phyloP scores from a whole-genome alignment of 1,140 invertebrate genomes.

The Acyrthosiphon pisum region DNA sequence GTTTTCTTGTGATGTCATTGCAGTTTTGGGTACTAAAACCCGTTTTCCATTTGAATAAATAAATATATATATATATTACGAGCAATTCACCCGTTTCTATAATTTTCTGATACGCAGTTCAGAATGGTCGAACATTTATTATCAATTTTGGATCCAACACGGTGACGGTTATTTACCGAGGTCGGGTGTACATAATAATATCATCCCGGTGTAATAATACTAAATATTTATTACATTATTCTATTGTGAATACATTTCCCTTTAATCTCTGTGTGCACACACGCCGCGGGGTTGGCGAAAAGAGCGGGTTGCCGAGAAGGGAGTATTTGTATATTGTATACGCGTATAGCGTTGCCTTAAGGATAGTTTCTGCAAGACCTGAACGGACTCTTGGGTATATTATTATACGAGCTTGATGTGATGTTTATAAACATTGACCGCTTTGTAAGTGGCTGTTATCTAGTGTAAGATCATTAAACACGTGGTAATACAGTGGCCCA shows the following conservation, averaged over 20 bases:
- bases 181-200: background rate
- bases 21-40: background rate
- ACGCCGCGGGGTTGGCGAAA: background rate
- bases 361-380: conserved; percentile 17
- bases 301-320: background rate
- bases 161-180: background rate
- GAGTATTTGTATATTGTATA: background rate
- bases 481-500: background rate
- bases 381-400: background rate
- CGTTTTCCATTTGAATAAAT: background rate
- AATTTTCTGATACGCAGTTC: background rate
- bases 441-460: background rate
- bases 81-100: background rate
- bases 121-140: background rate
- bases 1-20: background rate
- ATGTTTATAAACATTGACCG: conserved; percentile 41
- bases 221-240: conserved; percentile 5
- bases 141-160: background rate
- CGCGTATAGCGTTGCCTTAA: background rate
- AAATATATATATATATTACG: background rate
- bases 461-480: conserved; percentile 19
- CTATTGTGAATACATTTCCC: background rate
- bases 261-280: background rate
- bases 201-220: background rate
- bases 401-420: conserved; percentile 2